phyloP scores from a whole-genome alignment of 2,888 invertebrate species.

The Keiferia lycopersicella region DNA sequence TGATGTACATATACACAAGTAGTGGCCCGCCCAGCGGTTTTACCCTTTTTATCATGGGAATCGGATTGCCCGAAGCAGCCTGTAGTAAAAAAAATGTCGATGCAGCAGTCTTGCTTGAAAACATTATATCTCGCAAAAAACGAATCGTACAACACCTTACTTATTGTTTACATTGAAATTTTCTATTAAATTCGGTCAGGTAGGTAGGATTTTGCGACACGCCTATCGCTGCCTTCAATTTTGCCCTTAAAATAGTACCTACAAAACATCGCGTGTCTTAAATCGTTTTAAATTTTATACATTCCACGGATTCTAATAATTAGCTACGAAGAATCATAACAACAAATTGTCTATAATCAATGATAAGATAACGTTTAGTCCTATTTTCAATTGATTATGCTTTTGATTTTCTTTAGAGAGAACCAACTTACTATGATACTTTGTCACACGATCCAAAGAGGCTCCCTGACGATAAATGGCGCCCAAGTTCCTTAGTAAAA shows the following conservation, averaged over 20 bases:
- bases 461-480: no score
- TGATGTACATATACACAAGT: no score
- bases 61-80: no score
- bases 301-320: conserved; percentile 4
- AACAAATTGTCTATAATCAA: not conserved
- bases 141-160: no score
- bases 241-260: not conserved
- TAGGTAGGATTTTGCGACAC: not conserved
- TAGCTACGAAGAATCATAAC: not conserved
- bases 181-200: no score
- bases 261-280: not conserved
- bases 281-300: not conserved
- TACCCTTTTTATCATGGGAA: no score
- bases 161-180: no score
- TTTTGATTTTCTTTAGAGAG: conserved; percentile 18
- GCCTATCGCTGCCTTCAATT: not conserved
- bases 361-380: not conserved
- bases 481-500: no score
- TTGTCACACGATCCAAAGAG: conserved; percentile 49
- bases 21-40: no score
- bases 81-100: no score
- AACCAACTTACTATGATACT: not conserved
- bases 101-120: no score
- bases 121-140: no score
- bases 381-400: not conserved